Base-by-base conservation (phyloP, 1,140 invertebrate species). In the Lethrus apterus region DNA sequence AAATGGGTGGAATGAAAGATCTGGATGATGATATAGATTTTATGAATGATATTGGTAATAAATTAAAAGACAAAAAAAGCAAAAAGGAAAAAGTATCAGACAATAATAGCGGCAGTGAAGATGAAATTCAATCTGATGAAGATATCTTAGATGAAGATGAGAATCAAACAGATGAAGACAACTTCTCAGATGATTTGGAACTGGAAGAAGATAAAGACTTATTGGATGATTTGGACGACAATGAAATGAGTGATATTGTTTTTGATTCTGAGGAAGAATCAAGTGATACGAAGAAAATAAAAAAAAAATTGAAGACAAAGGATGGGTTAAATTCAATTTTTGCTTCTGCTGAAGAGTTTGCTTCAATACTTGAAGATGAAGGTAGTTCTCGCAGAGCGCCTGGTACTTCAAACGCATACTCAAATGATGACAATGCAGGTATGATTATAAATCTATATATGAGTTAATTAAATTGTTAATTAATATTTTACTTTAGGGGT, bases 11-110 rank as follows among this genome's bases (percentile, higher is more conserved):
- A 1, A 55, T 63, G 38, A 60, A 61, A 31, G 50, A 54, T 13
- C 46, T 59, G 19, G 57, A 60, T 23, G 74, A 79, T 54, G 74
- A 80, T 55, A 55, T 80, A 9, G 78, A 78, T 58, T 77, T 63
- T 35, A 58, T 77, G 52, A 67, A 73, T 4, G 74, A 76, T 46
- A 65, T 77, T 56, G 64, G 73, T 36, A 55, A 65, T 44, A 69
- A 63, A 26, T 65, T 69, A 8, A 54, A 52, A 13, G n/a, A n/a
- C n/a, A 38, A 38, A 62, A 56, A 4, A 67, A 54, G 33, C 56
- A 65, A 21, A 62, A 58, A 19, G 65, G 52, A 42, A 55, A 56
- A 54, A 56, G 50, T 48, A 53, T 30, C 29, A 56, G n/a, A n/a
- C n/a, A n/a, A n/a, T n/a, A n/a, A n/a, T n/a, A n/a, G n/a, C n/a